Evolutionary conservation across 1,140 invertebrate species (phyloP).

Genomic region (Phthorimaea operculella): DNA sequence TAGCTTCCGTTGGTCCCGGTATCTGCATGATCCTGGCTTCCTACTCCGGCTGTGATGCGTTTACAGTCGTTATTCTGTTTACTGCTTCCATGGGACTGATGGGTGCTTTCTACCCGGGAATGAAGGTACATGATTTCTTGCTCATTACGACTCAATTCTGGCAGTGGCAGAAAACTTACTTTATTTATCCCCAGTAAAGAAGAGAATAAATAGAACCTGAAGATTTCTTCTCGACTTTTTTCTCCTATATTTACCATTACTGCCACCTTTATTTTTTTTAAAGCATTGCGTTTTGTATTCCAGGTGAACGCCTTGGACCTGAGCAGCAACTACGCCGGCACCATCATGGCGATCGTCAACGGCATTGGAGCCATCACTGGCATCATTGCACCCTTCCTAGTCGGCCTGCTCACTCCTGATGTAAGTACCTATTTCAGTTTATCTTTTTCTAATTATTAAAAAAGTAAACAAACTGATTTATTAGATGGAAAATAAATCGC

Average conservation of each 20-base stretch:
- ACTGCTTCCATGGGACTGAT: conserved; percentile 76
- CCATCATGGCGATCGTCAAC: conserved; percentile 83
- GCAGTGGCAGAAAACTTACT: too few relatives aligned
- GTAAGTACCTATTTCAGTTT: conserved; percentile 70
- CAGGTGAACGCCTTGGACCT: conserved; percentile 79
- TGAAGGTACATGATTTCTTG: too few relatives aligned
- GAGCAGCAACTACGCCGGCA: conserved; percentile 81
- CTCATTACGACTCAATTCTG: too few relatives aligned
- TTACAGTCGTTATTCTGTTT: conserved; percentile 74
- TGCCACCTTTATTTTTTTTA: too few relatives aligned
- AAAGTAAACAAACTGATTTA: too few relatives aligned
- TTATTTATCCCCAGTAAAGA: too few relatives aligned
- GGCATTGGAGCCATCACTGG: conserved; percentile 80
- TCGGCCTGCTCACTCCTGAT: conserved; percentile 80
- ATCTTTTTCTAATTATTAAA: too few relatives aligned
- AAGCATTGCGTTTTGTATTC: too few relatives aligned
- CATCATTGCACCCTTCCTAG: conserved; percentile 79
- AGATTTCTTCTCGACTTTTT: too few relatives aligned
- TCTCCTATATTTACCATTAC: too few relatives aligned
- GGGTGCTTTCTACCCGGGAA: conserved; percentile 75
- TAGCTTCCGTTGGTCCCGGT: conserved; percentile 69
- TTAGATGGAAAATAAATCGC: too few relatives aligned
- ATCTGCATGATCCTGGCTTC: conserved; percentile 71
- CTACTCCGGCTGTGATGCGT: conserved; percentile 71
- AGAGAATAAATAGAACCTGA: too few relatives aligned